Percentiles rank a stretch among this genome's conserved stretches.
Evolutionary conservation across 2,888 invertebrate species (phyloP).

Genomic region (Lottia gigantea): DNA sequence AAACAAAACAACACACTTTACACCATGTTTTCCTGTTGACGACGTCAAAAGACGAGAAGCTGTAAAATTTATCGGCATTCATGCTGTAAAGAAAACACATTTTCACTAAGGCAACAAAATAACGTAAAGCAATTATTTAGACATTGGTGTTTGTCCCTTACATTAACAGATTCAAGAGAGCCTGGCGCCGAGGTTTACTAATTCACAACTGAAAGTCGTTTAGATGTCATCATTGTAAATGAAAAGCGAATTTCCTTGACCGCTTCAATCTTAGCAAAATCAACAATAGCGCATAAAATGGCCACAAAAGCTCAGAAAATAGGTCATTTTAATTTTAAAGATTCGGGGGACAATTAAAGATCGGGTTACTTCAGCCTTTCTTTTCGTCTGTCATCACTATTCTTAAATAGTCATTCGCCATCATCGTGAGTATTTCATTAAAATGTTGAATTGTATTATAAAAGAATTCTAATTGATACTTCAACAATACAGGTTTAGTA

Average conservation of each 20-base stretch:
- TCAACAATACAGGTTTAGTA: not conserved
- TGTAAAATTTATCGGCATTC: conserved; percentile 2
- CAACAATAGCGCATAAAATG: too few relatives aligned
- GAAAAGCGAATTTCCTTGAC: not conserved
- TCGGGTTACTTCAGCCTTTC: not conserved
- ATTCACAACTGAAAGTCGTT: not conserved
- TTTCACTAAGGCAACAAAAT: not conserved
- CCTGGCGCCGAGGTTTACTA: not conserved
- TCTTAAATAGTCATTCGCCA: not conserved
- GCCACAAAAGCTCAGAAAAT: not conserved
- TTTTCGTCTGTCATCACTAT: not conserved
- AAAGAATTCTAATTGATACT: conserved; percentile 5
- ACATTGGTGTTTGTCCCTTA: not conserved
- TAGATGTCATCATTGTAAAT: not conserved
- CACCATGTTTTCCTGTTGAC: too few relatives aligned
- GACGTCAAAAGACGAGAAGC: not conserved
- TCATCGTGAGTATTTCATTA: not conserved
- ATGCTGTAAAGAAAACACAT: conserved; percentile 4
- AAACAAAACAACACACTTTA: too few relatives aligned
- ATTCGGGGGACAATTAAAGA: not conserved
- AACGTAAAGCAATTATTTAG: conserved; percentile 5
- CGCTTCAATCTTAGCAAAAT: not conserved
- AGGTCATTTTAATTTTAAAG: not conserved
- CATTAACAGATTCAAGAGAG: not conserved
- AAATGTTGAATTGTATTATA: not conserved